Base-by-base conservation (phyloP, 2,113 vertebrate genomes). In the Pelecanus crispus region DNA sequence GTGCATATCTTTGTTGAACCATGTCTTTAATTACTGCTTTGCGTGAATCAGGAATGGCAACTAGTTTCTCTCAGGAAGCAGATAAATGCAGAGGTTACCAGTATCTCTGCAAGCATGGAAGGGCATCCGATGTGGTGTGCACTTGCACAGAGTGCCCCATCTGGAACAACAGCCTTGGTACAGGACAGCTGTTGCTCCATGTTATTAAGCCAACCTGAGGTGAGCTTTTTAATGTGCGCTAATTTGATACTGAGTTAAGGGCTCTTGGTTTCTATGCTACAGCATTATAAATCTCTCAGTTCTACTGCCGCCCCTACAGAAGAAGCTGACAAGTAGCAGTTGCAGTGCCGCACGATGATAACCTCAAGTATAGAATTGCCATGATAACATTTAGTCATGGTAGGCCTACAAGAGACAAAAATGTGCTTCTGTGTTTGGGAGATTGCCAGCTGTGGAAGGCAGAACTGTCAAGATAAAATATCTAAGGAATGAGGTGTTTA, bases 401-500 rank as follows among this genome's bases (percentile, higher is more conserved):
- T 90, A 88, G 95, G 91, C 67, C 93, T 96, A 63, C 72, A 66
- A 68, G 92, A 96, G 85, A 56, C 92, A 96, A 81, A 93, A 88
- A 94, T 24, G 45, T 80, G 92, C 87, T 97, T 95, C 93, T 95
- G 92, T 94, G 86, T 50, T 86, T 96, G 95, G 94, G 94, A 96
- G 92, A 95, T 49, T 97, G 87, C 93, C 89, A 92, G 82, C 84
- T 92, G 92, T 91, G 85, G 89, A 90, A 92, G 73, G 86, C 87
- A 88, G 89, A 93, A 73, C 92, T 96, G 94, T 97, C 94, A 93
- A 97, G 95, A 96, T 97, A 95, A 97, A 97, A 89, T 95, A 90
- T 95, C 95, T 95, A 91, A 86, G 85, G 94, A 97, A 97, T 88
- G 92, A 94, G 68, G 83, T 95, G 92, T 97, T 96, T 95, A 81